Base-by-base conservation (phyloP, 1,140 invertebrate genomes). In the Aphelinus certus region DNA sequence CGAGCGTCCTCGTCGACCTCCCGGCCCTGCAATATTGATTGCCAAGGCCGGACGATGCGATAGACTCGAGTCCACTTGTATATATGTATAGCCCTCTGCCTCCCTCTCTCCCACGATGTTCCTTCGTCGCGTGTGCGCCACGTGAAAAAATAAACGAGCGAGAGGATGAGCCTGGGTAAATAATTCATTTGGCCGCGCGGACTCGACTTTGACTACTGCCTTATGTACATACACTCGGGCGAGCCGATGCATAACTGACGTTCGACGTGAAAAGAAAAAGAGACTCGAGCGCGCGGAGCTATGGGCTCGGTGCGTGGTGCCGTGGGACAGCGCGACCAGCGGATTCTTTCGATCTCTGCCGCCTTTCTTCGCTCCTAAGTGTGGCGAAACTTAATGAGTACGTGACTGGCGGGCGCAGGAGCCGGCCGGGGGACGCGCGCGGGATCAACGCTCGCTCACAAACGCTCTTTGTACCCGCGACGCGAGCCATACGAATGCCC, bases 21-120 rank as follows among this genome's bases (percentile, higher is more conserved):
- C 46, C 47, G 42, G 3, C 49, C 47, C 10, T 66, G 48, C 63
- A 73, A 66, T 73, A 73, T 73, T 66, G 71, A 73, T 66, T 73
- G 47, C 53, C 55, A 73, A 66, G 71, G 63, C 9, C 46, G 51
- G 26, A 46, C n/a, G 55, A 10, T 7, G 61, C 46, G 56, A 73
- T 73, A 62, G 56, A 49, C 72, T 62, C 43, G 56, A 26, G 26
- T 73, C 57, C 45, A 42, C 47, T 60, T 10, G 57, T 7, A 3
- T 26, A 26, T 26, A 26, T 0, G 26, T 26, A 26, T 26, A 26
- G 26, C 7, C 4, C 10, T 67, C 10, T 1, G 2, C 3, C 1
- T 60, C 66, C 1, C 7, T 45, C 3, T 42, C 7, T 9, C 57
- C 5, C 6, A 26, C 26, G 26, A 26, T 26, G 26, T 70, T 51